These are phyloP conservation scores for Unio delphinus DNA, from an alignment of 2,888 invertebrate genomes.

Conservation along the genomic window DNA sequence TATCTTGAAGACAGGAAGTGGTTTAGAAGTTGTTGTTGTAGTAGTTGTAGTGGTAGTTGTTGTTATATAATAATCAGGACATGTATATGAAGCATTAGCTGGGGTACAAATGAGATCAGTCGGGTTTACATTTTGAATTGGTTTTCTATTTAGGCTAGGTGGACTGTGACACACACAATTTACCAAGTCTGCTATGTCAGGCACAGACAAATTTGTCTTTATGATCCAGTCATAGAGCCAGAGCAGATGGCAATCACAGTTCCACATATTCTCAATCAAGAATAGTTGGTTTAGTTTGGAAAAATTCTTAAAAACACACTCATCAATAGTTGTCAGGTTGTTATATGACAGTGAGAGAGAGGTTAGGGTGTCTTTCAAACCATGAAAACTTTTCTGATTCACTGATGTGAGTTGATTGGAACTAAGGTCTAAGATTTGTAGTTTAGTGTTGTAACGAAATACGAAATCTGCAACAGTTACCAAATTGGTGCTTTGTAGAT, in stretches of 20 bases:
- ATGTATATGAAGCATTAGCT: constrained; percentile 14
- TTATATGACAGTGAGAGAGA: constrained; percentile 42
- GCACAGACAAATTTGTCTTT: not conserved
- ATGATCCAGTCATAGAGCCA: constrained; percentile 79
- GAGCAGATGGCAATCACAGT: constrained; percentile 85
- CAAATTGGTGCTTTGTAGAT: constrained; percentile 63
- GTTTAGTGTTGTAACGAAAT: constrained; percentile 41
- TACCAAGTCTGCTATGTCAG: not conserved
- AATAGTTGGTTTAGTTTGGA: constrained; percentile 64
- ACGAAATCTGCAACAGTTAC: constrained; percentile 45
- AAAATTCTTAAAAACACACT: constrained; percentile 53
- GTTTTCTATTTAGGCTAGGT: constrained; percentile 9
- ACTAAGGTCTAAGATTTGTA: constrained; percentile 44
- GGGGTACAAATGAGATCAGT: constrained; percentile 20
- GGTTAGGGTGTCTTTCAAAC: constrained; percentile 45
- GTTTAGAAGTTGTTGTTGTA: constrained; percentile 14
- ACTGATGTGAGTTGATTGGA: constrained; percentile 41
- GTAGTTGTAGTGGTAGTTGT: constrained; percentile 24
- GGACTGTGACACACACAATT: constrained; percentile 27
- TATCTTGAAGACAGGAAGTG: constrained; percentile 20
- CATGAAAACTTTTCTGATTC: constrained; percentile 48
- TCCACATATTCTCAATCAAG: constrained; percentile 84
- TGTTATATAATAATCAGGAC: constrained; percentile 31
- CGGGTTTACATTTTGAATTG: constrained; percentile 15
- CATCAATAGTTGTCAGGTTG: constrained; percentile 35